Conservation (phyloP, 2,113 vertebrate genomes). For the Tamias sibiricus region DNA sequence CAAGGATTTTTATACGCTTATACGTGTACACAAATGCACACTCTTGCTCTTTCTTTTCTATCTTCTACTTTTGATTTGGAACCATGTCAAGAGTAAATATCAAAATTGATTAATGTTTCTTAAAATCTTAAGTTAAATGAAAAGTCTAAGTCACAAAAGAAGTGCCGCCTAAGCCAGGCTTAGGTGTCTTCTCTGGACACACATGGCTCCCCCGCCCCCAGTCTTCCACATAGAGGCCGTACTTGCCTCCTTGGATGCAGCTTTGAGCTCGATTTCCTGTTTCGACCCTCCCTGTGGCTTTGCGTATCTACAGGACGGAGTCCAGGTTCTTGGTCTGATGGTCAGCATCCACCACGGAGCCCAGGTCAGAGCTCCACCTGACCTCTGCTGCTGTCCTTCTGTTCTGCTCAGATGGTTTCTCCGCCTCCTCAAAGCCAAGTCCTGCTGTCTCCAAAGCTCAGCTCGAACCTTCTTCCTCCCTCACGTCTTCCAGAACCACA, state of each 20-base stretch:
- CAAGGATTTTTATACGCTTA: background rate
- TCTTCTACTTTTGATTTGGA: conserved; percentile 9
- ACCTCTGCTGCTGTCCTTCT: rapidly evolving
- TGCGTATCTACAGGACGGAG: background rate
- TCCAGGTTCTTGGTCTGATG: background rate
- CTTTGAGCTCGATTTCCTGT: background rate
- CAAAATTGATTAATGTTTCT: background rate
- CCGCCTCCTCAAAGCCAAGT: background rate
- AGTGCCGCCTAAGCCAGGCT: background rate
- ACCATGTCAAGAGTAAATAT: background rate
- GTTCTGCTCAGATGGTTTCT: background rate
- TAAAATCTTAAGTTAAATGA: background rate
- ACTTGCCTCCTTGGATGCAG: background rate
- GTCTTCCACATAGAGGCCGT: background rate
- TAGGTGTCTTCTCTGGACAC: background rate
- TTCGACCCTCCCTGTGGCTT: background rate
- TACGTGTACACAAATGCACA: background rate
- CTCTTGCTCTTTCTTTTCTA: background rate
- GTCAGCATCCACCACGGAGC: background rate
- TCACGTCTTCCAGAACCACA: background rate
- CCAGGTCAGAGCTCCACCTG: background rate
- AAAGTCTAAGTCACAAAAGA: background rate
- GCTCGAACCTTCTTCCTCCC: background rate
- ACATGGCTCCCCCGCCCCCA: background rate
- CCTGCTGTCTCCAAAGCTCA: background rate